Conservation (phyloP, 30 jellyfish, hydroid and myxozoan species). For the Rhopilema esculentum region DNA sequence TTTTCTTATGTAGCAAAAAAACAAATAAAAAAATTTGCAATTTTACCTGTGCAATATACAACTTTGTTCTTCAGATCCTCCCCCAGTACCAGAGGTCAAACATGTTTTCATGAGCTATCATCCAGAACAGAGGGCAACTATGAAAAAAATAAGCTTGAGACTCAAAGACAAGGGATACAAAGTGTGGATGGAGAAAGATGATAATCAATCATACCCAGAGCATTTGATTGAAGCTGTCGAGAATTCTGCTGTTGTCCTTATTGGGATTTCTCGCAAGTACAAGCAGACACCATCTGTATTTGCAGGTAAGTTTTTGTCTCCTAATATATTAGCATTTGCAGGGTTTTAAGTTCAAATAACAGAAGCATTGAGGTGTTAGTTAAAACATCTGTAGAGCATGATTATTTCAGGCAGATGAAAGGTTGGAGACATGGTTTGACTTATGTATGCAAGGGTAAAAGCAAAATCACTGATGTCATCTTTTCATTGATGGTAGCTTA, state of each 20-base stretch:
- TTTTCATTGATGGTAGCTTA: no score
- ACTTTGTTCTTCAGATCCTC: constrained; percentile 2
- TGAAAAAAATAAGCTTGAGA: constrained; percentile 30
- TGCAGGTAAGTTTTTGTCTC: constrained; percentile 66
- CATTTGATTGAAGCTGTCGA: constrained; percentile 68
- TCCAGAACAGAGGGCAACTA: constrained; percentile 41
- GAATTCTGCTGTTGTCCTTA: constrained; percentile 73
- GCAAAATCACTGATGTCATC: no score
- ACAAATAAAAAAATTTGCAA: no score
- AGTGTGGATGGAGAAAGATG: constrained; percentile 30
- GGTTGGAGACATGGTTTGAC: no score
- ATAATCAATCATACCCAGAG: constrained; percentile 42
- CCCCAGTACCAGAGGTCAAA: constrained; percentile 16
- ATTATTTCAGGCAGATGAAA: no score
- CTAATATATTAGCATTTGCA: not conserved
- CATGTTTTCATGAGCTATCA: constrained; percentile 62
- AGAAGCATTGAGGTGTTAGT: no score
- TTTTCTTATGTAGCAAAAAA: no score
- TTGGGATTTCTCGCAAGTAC: constrained; percentile 76
- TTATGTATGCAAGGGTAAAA: no score
- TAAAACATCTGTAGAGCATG: no score
- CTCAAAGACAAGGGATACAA: constrained; percentile 62
- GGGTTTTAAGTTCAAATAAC: no score
- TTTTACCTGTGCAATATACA: no score
- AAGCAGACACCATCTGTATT: constrained; percentile 75